These are phyloP conservation scores for Cliona cf. orientalis DNA, from an alignment of 37 sponge, comb jelly and placozoan species.

Conservation along the genomic window DNA sequence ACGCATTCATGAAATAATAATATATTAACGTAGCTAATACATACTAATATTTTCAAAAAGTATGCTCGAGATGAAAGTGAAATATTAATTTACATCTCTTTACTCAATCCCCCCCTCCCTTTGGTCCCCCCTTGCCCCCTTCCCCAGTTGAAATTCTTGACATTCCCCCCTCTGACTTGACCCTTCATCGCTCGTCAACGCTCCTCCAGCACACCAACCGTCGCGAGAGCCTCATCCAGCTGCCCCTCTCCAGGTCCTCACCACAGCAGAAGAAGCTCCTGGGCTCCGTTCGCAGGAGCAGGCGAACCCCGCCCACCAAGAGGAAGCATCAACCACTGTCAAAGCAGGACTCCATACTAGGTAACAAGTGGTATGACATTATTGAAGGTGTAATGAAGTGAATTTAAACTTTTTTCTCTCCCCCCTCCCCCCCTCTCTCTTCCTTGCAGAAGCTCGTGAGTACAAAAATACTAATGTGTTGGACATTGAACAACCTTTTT, in stretches of 20 bases:
- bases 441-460: neutral
- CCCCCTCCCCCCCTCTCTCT: neutral
- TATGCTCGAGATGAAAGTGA: too few relatives aligned
- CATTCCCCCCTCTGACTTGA: constrained; percentile 37
- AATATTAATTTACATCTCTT: too few relatives aligned
- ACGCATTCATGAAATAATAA: neutral
- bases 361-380: too few relatives aligned
- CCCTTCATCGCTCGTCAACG: neutral
- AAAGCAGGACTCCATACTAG: too few relatives aligned
- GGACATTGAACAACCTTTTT: too few relatives aligned
- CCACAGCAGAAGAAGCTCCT: neutral
- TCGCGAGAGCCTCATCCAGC: constrained; percentile 21
- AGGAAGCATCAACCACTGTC: too few relatives aligned
- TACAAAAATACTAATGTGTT: too few relatives aligned
- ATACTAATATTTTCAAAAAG: neutral
- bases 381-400: too few relatives aligned
- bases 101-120: neutral
- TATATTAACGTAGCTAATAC: neutral
- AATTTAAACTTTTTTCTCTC: too few relatives aligned
- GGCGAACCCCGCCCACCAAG: constrained; percentile 35
- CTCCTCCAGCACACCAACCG: constrained; percentile 11
- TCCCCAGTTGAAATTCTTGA: constrained; percentile 38
- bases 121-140: neutral
- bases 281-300: constrained; percentile 49
- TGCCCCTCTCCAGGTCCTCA: neutral